phyloP scores from a whole-genome alignment of 2,888 invertebrate genomes.

The Rhingia campestris region DNA sequence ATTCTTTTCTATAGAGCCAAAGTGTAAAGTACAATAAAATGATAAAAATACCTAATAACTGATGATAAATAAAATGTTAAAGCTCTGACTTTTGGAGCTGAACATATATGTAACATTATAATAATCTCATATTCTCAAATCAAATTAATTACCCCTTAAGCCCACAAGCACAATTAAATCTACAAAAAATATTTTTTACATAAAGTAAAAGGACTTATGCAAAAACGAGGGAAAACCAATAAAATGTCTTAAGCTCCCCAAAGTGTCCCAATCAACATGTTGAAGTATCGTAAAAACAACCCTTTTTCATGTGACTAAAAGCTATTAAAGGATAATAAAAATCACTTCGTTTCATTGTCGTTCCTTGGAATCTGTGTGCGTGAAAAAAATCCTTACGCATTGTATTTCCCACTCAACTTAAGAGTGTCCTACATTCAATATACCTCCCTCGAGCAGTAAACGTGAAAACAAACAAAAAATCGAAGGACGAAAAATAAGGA shows the following conservation, averaged over 20 bases:
- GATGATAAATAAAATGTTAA: no score
- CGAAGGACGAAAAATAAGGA: slow-evolving; percentile 11
- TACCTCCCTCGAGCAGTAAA: slow-evolving; percentile 22
- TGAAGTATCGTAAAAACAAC: slow-evolving; percentile 59
- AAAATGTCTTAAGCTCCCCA: slow-evolving; percentile 51
- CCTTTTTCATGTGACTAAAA: slow-evolving; percentile 55
- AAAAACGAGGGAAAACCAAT: slow-evolving; percentile 38
- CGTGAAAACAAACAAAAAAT: background rate
- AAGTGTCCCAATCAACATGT: slow-evolving; percentile 66
- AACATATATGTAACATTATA: background rate
- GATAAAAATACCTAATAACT: no score
- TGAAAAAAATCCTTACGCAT: slow-evolving; percentile 32
- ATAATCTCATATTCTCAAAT: background rate
- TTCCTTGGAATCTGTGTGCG: slow-evolving; percentile 20
- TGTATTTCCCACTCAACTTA: slow-evolving; percentile 51
- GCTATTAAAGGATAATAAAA: slow-evolving; percentile 65
- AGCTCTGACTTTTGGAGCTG: background rate
- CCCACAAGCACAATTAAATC: slow-evolving; percentile 38
- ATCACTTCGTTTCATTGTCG: slow-evolving; percentile 56
- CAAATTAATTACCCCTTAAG: background rate
- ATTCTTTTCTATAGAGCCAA: no score
- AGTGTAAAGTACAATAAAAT: no score
- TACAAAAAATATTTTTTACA: slow-evolving; percentile 14
- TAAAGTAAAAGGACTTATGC: background rate
- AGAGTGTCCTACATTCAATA: slow-evolving; percentile 65